Conservation (phyloP, 1,140 invertebrate genomes). For the Drosophila parabipectinata region DNA sequence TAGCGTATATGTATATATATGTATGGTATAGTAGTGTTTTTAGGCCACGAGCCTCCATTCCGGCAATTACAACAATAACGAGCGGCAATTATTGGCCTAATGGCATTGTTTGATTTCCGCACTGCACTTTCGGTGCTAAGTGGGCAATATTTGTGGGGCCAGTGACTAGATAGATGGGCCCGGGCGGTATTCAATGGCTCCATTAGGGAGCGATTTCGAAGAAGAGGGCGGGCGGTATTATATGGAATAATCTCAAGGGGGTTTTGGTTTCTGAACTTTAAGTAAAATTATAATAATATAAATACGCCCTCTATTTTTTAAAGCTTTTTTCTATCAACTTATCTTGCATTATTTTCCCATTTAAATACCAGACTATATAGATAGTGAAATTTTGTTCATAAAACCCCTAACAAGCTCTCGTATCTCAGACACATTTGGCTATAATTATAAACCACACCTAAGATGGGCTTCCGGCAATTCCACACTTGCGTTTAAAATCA, state of each 20-base stretch:
- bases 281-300: no score
- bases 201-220: conserved; percentile 20
- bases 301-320: no score
- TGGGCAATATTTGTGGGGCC: conserved; percentile 40
- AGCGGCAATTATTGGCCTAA: conserved; percentile 77
- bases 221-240: no score
- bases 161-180: conserved; percentile 29
- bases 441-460: conserved; percentile 1
- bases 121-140: conserved; percentile 59
- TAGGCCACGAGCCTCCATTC: conserved; percentile 20
- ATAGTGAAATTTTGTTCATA: no score
- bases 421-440: background rate
- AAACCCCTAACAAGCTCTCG: no score
- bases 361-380: no score
- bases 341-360: no score
- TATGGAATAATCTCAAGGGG: no score
- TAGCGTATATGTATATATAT: background rate
- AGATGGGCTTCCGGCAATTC: conserved; percentile 31
- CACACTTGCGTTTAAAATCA: conserved; percentile 33
- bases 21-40: background rate
- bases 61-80: conserved; percentile 77
- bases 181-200: conserved; percentile 29
- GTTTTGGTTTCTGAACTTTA: no score
- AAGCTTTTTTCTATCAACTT: no score
- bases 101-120: conserved; percentile 78